Conservation (phyloP, 2,113 vertebrate species). For the Monarcha castaneiventris region DNA sequence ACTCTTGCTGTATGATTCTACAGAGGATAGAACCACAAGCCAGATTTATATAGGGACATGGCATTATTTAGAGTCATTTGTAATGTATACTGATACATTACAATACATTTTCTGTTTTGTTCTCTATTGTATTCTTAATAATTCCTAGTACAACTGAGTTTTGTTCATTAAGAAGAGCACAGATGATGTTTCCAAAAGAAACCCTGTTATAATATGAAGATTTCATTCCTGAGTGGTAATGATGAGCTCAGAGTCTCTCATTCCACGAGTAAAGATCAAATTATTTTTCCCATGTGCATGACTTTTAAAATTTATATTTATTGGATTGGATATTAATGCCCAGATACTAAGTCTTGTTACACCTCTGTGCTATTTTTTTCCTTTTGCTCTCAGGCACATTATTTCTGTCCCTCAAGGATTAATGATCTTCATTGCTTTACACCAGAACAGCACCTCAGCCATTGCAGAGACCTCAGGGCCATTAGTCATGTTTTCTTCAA, state of each 20-base stretch:
- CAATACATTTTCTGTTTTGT: not conserved
- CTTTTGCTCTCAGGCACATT: not conserved
- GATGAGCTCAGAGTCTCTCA: not conserved
- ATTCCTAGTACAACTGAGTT: not conserved
- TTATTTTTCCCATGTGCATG: not conserved
- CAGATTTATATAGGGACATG: not conserved
- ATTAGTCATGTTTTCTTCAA: not conserved
- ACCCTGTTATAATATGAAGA: not conserved
- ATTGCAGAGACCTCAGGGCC: not conserved
- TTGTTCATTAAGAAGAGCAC: not conserved
- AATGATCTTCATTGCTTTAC: not conserved
- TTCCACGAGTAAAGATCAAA: not conserved
- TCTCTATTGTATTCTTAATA: not conserved
- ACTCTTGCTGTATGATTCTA: not conserved
- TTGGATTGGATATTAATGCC: not conserved
- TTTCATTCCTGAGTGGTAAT: not conserved
- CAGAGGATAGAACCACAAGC: not conserved
- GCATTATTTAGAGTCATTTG: not conserved
- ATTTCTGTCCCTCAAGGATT: not conserved
- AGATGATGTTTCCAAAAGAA: not conserved
- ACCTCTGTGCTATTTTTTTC: not conserved
- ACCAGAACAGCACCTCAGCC: not conserved
- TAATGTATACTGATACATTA: no score
- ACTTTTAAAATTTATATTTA: not conserved
- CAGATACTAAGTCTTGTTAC: not conserved